Conservation (phyloP, 92 coral and sea anemone species). For the Heliopora coerulea region DNA sequence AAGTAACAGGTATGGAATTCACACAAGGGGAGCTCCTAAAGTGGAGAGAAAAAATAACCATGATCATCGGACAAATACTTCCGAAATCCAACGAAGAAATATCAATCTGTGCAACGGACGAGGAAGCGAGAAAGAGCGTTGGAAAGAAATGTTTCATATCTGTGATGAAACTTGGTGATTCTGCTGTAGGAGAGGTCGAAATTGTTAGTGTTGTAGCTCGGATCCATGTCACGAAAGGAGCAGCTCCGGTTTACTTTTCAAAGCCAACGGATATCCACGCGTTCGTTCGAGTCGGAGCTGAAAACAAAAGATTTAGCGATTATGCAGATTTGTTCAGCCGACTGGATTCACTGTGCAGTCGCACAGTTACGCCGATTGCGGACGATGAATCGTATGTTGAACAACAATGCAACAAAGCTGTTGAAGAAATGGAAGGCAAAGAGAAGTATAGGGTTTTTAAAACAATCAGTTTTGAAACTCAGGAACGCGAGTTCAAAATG, state of each 20-base stretch:
- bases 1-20: conserved; percentile 40
- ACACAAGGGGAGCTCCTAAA: conserved; percentile 37
- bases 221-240: conserved; percentile 65
- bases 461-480: conserved; percentile 52
- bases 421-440: conserved; percentile 3
- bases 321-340: conserved; percentile 58
- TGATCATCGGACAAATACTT: conserved; percentile 53
- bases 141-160: conserved; percentile 60
- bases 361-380: conserved; percentile 50
- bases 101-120: conserved; percentile 50
- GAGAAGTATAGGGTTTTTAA: conserved; percentile 41
- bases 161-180: conserved; percentile 38
- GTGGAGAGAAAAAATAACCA: conserved; percentile 57
- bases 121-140: conserved; percentile 43
- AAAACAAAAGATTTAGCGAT: conserved; percentile 62
- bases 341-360: conserved; percentile 64
- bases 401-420: conserved; percentile 34
- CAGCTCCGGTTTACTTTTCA: conserved; percentile 46
- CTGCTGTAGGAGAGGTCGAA: conserved; percentile 28
- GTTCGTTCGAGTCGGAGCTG: conserved; percentile 62
- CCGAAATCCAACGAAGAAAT: conserved; percentile 53
- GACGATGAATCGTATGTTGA: conserved; percentile 36
- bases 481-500: conserved; percentile 62
- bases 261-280: conserved; percentile 65
- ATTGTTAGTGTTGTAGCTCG: conserved; percentile 42